These are phyloP conservation scores for Drosophila sp. DNA, from an alignment of 1,140 invertebrate species.

Conservation along the genomic window DNA sequence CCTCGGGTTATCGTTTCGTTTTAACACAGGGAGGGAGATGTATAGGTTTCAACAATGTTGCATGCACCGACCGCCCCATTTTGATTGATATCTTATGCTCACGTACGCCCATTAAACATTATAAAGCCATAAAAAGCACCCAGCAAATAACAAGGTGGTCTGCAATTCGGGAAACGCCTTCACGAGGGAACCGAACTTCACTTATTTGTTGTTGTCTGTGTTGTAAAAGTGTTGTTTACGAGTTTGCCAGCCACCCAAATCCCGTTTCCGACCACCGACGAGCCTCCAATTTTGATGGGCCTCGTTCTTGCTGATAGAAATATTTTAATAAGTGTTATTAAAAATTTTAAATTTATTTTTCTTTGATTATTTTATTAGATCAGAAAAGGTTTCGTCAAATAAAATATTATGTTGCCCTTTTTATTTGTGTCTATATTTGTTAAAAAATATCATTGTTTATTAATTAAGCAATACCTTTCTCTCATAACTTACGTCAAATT, in stretches of 20 bases:
- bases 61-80: constrained; percentile 5
- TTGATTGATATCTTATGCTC: constrained; percentile 43
- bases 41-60: constrained; percentile 49
- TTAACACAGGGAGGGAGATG: neutral
- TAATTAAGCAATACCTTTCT: too few species aligned
- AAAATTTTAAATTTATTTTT: too few species aligned
- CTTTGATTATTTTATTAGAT: too few species aligned
- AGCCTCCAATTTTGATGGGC: constrained; percentile 30
- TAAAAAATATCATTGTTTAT: too few species aligned
- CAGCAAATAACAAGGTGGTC: constrained; percentile 57
- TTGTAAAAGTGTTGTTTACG: constrained; percentile 63
- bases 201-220: neutral
- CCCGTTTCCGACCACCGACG: neutral
- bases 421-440: too few species aligned
- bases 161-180: constrained; percentile 51
- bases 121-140: constrained; percentile 72
- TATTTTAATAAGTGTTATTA: neutral
- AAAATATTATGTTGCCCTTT: too few species aligned
- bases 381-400: too few species aligned
- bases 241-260: constrained; percentile 20
- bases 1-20: neutral
- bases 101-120: constrained; percentile 57
- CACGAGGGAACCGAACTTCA: neutral
- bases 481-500: too few species aligned
- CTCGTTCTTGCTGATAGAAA: constrained; percentile 47